phyloP scores from a whole-genome alignment of 2,797 vertebrate genomes.

The Trachurus trachurus region DNA sequence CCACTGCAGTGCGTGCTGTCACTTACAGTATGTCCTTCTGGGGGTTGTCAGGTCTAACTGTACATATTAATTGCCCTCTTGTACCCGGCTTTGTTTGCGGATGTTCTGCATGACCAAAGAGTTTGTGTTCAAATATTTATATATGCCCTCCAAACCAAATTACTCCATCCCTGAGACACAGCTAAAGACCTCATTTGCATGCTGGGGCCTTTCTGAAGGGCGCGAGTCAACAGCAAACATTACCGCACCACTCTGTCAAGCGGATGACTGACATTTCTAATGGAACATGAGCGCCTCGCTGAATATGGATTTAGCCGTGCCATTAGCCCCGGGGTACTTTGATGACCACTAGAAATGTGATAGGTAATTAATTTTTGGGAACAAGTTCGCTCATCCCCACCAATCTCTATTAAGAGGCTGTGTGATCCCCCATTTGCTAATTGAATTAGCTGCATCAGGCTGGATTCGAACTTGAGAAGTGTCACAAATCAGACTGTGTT shows the following conservation, averaged over 20 bases:
- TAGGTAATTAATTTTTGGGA: constrained; percentile 83
- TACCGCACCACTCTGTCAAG: constrained; percentile 69
- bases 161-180: constrained; percentile 73
- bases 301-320: constrained; percentile 74
- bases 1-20: constrained; percentile 74
- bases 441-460: constrained; percentile 81
- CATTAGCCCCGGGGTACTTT: constrained; percentile 62
- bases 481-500: constrained; percentile 80
- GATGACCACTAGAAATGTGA: constrained; percentile 82
- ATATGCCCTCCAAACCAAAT: constrained; percentile 84
- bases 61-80: constrained; percentile 81
- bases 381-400: constrained; percentile 80
- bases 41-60: constrained; percentile 80
- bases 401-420: constrained; percentile 78
- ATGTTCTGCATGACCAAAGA: constrained; percentile 74
- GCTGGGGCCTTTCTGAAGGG: constrained; percentile 67
- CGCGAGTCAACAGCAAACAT: constrained; percentile 70
- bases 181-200: constrained; percentile 86
- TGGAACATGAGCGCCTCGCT: constrained; percentile 68
- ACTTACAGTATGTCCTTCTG: constrained; percentile 69
- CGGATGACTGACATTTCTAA: constrained; percentile 79
- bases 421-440: constrained; percentile 82
- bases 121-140: constrained; percentile 82
- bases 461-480: constrained; percentile 84
- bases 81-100: constrained; percentile 63